Conservation (phyloP, 2,888 invertebrate species). For the Cephus pulcher region DNA sequence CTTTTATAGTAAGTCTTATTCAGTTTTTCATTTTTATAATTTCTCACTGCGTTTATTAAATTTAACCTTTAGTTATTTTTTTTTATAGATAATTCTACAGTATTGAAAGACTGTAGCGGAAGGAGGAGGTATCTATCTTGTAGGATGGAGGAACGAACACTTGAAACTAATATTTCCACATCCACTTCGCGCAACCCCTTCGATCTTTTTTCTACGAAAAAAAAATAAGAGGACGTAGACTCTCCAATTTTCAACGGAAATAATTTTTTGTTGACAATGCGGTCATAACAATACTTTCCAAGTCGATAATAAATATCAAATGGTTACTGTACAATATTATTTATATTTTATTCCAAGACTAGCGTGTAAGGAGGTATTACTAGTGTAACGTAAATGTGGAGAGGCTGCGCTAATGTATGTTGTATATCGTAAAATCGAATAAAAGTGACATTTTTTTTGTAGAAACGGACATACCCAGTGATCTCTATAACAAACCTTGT, state of each 20-base stretch:
- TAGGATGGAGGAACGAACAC: neutral
- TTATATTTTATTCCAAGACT: slow-evolving; percentile 51
- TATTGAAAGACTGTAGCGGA: slow-evolving; percentile 1
- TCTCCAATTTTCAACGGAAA: neutral
- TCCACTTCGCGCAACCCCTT: neutral
- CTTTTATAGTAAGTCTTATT: slow-evolving; percentile 9
- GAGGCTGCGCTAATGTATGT: neutral
- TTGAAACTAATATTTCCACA: neutral
- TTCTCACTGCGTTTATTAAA: neutral
- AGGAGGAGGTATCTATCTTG: neutral
- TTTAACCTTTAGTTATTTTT: neutral
- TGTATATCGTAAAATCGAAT: neutral
- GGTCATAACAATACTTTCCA: slow-evolving; percentile 26
- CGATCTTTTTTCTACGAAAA: neutral
- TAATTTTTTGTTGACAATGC: neutral
- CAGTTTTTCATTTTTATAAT: neutral
- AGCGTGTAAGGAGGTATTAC: slow-evolving; percentile 6
- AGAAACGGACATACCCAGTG: too few species aligned
- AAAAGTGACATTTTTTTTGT: neutral
- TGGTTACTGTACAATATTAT: slow-evolving; percentile 46
- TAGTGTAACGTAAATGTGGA: slow-evolving; percentile 1
- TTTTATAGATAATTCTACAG: neutral
- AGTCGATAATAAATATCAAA: slow-evolving; percentile 41
- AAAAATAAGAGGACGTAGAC: neutral
- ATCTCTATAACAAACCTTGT: too few species aligned